Conservation (phyloP, 2,113 vertebrate species). For the Salvelinus sp. region DNA sequence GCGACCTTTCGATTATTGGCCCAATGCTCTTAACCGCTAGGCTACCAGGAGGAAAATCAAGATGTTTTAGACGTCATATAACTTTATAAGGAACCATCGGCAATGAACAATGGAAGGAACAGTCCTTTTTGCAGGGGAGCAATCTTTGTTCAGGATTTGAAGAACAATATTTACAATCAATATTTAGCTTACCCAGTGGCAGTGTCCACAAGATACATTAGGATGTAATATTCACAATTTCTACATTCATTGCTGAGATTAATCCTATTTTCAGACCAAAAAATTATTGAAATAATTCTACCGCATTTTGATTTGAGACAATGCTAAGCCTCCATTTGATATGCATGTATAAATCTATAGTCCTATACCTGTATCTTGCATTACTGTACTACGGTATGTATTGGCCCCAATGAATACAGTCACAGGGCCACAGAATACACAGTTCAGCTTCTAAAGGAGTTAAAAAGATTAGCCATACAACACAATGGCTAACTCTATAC, state of each 20-base stretch:
- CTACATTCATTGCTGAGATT: neutral
- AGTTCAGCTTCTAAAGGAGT: no score
- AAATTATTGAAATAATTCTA: no score
- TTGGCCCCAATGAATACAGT: no score
- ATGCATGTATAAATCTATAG: no score
- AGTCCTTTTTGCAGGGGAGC: constrained; percentile 12
- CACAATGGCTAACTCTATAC: neutral
- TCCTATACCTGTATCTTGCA: neutral
- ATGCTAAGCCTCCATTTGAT: no score
- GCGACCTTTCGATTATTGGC: no score
- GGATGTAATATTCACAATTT: neutral
- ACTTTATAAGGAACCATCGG: constrained; percentile 41
- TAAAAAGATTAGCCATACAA: neutral
- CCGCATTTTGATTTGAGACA: no score
- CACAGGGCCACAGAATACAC: no score
- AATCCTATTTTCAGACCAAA: no score
- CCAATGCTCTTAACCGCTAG: no score
- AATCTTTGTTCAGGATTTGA: neutral
- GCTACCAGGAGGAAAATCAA: no score
- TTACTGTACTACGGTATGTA: neutral
- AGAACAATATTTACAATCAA: neutral
- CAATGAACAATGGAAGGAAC: constrained; percentile 22
- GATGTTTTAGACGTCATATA: constrained; percentile 9
- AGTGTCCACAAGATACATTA: neutral
- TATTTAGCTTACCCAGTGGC: neutral